These are phyloP conservation scores for Haemorhous mexicanus DNA, from an alignment of 2,113 vertebrate species.

Conservation along the genomic window DNA sequence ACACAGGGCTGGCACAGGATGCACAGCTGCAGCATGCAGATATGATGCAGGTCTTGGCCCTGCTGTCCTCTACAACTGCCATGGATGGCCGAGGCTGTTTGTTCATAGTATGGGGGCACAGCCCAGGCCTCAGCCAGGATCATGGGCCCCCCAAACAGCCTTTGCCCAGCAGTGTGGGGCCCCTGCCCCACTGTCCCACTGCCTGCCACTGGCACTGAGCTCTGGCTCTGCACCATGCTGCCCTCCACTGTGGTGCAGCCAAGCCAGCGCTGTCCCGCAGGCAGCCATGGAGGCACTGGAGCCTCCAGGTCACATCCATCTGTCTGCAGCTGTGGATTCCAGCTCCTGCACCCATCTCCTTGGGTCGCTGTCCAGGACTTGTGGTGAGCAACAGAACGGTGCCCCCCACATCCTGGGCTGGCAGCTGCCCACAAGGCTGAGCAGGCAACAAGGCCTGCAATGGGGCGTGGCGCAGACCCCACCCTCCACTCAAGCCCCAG, in stretches of 20 bases:
- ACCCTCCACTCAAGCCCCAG: neutral
- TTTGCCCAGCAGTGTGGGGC: accelerated
- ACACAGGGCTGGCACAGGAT: neutral
- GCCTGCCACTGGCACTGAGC: neutral
- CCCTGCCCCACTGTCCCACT: neutral
- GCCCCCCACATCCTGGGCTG: neutral
- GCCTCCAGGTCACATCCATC: neutral
- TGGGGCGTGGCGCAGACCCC: accelerated
- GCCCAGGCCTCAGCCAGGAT: accelerated
- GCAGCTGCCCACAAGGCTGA: neutral
- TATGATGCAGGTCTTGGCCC: accelerated
- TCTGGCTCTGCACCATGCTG: neutral
- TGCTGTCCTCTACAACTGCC: neutral
- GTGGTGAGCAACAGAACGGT: neutral
- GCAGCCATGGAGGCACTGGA: neutral
- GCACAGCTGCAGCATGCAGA: accelerated
- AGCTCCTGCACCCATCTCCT: neutral
- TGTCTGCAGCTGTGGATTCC: neutral
- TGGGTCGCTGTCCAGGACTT: neutral
- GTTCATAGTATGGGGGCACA: neutral
- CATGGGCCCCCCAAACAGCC: neutral
- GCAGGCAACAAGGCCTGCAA: neutral
- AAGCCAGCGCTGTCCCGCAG: neutral
- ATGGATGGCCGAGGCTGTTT: accelerated
- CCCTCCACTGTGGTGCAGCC: neutral